These are phyloP conservation scores for Bombylius discolor DNA, from an alignment of 2,888 invertebrate genomes.

Conservation along the genomic window DNA sequence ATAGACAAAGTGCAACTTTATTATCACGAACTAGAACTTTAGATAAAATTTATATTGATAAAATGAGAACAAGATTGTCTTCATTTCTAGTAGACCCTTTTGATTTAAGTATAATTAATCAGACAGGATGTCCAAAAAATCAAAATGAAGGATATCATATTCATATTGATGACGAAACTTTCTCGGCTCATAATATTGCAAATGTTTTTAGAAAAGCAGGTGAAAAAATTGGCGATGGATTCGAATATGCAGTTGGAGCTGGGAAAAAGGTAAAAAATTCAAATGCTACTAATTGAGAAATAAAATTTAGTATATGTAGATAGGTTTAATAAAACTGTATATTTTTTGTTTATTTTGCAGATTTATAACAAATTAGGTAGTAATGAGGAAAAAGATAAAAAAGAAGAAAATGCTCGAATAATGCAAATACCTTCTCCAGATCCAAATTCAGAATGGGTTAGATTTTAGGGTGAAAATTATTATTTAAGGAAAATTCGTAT, in stretches of 20 bases:
- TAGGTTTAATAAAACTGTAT: not conserved
- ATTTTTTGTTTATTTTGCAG: slow-evolving; percentile 6
- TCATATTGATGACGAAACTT: slow-evolving; percentile 62
- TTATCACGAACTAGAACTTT: slow-evolving; percentile 60
- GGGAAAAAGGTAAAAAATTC: slow-evolving; percentile 46
- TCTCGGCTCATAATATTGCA: slow-evolving; percentile 59
- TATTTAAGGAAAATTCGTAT: too few relatives aligned
- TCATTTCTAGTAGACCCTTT: slow-evolving; percentile 60
- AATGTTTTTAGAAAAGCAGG: slow-evolving; percentile 59
- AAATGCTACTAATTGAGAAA: slow-evolving; percentile 2
- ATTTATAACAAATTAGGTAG: slow-evolving; percentile 7
- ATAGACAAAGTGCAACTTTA: slow-evolving; percentile 67
- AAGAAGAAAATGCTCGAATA: not conserved
- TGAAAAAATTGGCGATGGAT: slow-evolving; percentile 55
- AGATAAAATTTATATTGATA: slow-evolving; percentile 56
- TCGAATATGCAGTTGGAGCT: slow-evolving; percentile 55
- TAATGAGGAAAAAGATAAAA: not conserved
- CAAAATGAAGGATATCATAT: slow-evolving; percentile 49
- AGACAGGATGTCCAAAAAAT: slow-evolving; percentile 51
- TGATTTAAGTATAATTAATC: slow-evolving; percentile 60
- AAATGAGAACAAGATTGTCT: slow-evolving; percentile 51
- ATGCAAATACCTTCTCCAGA: slow-evolving; percentile 1
- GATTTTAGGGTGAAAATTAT: slow-evolving; percentile 5
- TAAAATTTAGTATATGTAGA: not conserved
- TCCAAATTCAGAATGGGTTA: slow-evolving; percentile 13